phyloP scores from a whole-genome alignment of 2,797 vertebrate genomes.

The Sebastes umbrosus region DNA sequence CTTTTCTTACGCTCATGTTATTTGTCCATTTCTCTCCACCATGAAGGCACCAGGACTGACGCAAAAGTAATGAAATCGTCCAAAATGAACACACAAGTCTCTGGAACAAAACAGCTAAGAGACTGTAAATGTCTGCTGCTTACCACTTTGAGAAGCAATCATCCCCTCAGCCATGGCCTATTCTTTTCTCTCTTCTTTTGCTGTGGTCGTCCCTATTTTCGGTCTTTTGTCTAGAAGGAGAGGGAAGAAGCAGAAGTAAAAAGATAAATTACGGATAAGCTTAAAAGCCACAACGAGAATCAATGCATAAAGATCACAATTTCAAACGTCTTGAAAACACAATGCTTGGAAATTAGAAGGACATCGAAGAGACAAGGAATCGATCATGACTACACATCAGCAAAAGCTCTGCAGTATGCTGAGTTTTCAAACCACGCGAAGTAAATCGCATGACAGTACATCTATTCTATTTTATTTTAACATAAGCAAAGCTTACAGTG shows the following conservation, averaged over 20 bases:
- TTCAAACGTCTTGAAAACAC: constrained; percentile 14
- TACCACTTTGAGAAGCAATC: constrained; percentile 84
- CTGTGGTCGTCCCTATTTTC: constrained; percentile 37
- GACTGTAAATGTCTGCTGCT: constrained; percentile 59
- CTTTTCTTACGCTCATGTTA: not conserved
- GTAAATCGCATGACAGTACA: not conserved
- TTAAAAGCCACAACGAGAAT: constrained; percentile 28
- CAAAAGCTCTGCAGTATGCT: not conserved
- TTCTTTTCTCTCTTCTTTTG: constrained; percentile 45
- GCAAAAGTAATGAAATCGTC: constrained; percentile 31
- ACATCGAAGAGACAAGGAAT: constrained; percentile 7
- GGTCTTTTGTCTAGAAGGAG: constrained; percentile 60
- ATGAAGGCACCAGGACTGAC: constrained; percentile 10
- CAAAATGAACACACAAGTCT: constrained; percentile 32
- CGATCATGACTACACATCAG: not conserved
- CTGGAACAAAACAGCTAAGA: constrained; percentile 29
- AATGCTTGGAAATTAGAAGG: constrained; percentile 11
- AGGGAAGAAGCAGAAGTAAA: constrained; percentile 25
- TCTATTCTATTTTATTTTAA: not conserved
- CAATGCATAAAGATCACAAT: constrained; percentile 35
- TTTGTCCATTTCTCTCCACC: constrained; percentile 11
- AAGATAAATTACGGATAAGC: constrained; percentile 11
- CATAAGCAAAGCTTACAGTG: not conserved
- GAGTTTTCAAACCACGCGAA: not conserved
- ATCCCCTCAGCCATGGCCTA: constrained; percentile 81